Conservation (phyloP, 2,797 vertebrate species). For the Tachyglossus aculeatus region DNA sequence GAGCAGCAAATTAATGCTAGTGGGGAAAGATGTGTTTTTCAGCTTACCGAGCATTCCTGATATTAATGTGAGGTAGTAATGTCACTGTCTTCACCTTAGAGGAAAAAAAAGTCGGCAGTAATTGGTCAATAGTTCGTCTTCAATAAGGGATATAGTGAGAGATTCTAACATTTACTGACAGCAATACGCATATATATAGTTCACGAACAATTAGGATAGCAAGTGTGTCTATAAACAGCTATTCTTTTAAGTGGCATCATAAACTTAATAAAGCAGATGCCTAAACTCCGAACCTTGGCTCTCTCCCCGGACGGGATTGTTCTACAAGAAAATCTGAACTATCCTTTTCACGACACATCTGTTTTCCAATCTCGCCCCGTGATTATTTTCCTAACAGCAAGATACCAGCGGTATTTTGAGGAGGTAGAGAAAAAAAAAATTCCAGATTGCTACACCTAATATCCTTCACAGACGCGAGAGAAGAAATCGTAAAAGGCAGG, state of each 20-base stretch:
- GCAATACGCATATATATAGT: constrained; percentile 59
- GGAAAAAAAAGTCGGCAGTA: constrained; percentile 17
- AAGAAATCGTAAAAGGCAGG: constrained; percentile 39
- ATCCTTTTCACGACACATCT: constrained; percentile 30
- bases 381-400: not conserved
- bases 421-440: constrained; percentile 24
- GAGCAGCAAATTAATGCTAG: constrained; percentile 22
- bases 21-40: constrained; percentile 11
- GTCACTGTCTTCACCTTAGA: constrained; percentile 19
- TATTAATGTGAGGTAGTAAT: constrained; percentile 13
- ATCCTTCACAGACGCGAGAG: constrained; percentile 15
- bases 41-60: constrained; percentile 23
- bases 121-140: constrained; percentile 35
- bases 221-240: constrained; percentile 24
- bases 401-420: constrained; percentile 15
- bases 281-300: not conserved
- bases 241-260: not conserved
- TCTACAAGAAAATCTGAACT: constrained; percentile 3
- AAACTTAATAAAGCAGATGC: constrained; percentile 7
- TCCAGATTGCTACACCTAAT: not conserved
- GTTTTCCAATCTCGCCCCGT: constrained; percentile 13
- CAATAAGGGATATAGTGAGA: constrained; percentile 33
- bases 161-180: constrained; percentile 13
- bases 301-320: constrained; percentile 3
- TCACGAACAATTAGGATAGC: constrained; percentile 21